A percentile compares a stretch with the other conserved stretches of the same genome.
Evolutionary conservation across 2,888 invertebrate species (phyloP).

Genomic region (Chorisops tibialis): DNA sequence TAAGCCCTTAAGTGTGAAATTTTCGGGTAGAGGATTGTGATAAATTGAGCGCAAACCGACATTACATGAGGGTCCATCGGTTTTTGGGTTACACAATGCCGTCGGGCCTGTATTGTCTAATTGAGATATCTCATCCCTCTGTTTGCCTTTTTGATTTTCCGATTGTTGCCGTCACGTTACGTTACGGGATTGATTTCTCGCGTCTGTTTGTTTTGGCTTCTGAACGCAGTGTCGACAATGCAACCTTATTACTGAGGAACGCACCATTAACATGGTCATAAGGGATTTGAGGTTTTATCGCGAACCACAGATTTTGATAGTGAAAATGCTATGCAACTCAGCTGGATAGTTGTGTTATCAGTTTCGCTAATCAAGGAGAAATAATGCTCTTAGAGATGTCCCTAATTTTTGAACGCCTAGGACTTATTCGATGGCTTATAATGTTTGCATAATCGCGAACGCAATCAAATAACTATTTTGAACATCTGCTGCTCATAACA

Average conservation of each 20-base stretch:
- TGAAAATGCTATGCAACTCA: not conserved
- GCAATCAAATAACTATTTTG: not conserved
- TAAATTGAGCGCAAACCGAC: constrained; percentile 30
- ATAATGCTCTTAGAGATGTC: constrained; percentile 11
- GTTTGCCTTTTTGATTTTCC: constrained; percentile 33
- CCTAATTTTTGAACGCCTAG: not conserved
- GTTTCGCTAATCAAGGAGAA: constrained; percentile 24
- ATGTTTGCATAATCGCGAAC: constrained; percentile 26
- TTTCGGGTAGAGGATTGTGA: constrained; percentile 11
- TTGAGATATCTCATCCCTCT: constrained; percentile 31
- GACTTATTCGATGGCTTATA: not conserved
- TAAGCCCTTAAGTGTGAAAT: constrained; percentile 27
- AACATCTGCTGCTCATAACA: constrained; percentile 17
- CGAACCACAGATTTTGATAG: constrained; percentile 18
- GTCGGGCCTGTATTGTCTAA: constrained; percentile 25
- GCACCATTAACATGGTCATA: constrained; percentile 3
- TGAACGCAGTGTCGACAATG: not conserved
- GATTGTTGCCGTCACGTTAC: constrained; percentile 19
- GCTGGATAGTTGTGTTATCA: constrained; percentile 14
- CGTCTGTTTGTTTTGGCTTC: constrained; percentile 11
- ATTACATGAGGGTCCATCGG: constrained; percentile 24
- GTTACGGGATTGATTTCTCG: constrained; percentile 12
- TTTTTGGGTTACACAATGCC: constrained; percentile 25
- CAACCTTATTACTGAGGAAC: not conserved
- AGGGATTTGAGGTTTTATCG: constrained; percentile 25